phyloP scores from a whole-genome alignment of 2,888 invertebrate species.

The Drosophila acutilabella region DNA sequence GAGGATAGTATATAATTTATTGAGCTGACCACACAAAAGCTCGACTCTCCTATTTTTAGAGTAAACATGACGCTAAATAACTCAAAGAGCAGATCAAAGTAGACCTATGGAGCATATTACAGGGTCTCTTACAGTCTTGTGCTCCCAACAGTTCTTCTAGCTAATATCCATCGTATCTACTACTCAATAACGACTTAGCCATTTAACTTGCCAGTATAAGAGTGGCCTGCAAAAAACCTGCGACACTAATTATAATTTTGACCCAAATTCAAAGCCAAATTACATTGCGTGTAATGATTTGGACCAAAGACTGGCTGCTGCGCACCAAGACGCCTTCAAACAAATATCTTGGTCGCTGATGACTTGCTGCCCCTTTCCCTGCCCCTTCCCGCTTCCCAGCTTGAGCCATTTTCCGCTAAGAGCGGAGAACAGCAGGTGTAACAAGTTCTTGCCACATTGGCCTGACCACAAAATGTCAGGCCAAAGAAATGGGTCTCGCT shows the following conservation, averaged over 20 bases:
- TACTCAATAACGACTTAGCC: too few species aligned
- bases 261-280: conserved; percentile 75
- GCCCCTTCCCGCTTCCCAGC: background rate
- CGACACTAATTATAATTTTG: conserved; percentile 77
- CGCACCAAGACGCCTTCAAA: conserved; percentile 35
- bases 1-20: background rate
- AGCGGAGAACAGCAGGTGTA: conserved; percentile 70
- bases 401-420: conserved; percentile 12
- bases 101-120: too few species aligned
- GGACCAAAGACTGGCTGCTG: conserved; percentile 41
- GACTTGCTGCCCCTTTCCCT: conserved; percentile 12
- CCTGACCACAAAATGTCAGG: conserved; percentile 74
- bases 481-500: conserved; percentile 71
- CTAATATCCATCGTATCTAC: too few species aligned
- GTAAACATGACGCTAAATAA: too few species aligned
- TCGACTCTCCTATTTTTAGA: too few species aligned
- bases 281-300: conserved; percentile 61
- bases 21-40: too few species aligned
- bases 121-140: too few species aligned
- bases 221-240: conserved; percentile 41
- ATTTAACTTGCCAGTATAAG: background rate
- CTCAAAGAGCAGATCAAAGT: too few species aligned
- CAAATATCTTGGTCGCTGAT: conserved; percentile 46
- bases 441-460: conserved; percentile 74
- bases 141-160: too few species aligned